These are phyloP conservation scores for Empis stercorea DNA, from an alignment of 2,888 invertebrate genomes.

Conservation along the genomic window DNA sequence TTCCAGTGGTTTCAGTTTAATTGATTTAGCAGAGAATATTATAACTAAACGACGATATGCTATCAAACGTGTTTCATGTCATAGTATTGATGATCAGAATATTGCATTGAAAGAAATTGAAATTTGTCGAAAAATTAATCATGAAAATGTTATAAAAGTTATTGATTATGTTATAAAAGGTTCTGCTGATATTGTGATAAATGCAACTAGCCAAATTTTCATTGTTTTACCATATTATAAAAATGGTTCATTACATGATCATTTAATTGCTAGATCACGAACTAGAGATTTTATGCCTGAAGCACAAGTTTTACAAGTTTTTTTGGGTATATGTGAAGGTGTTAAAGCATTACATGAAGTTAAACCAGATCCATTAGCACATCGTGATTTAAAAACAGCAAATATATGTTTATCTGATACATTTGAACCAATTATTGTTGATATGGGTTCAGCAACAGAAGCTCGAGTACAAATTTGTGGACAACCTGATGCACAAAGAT, in stretches of 20 bases:
- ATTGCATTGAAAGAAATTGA: conserved; percentile 59
- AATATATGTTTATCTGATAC: conserved; percentile 66
- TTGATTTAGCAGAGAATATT: conserved; percentile 60
- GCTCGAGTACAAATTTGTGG: conserved; percentile 51
- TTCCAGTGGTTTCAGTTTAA: conserved; percentile 67
- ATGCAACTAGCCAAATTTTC: conserved; percentile 56
- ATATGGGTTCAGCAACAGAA: conserved; percentile 58
- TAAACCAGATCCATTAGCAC: conserved; percentile 60
- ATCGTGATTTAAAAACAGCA: conserved; percentile 75
- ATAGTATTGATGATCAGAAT: conserved; percentile 62
- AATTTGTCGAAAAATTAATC: conserved; percentile 53
- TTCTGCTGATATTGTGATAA: conserved; percentile 50
- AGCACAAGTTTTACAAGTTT: conserved; percentile 52
- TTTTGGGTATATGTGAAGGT: conserved; percentile 60
- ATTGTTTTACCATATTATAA: conserved; percentile 66
- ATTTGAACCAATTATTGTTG: conserved; percentile 64
- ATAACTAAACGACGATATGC: conserved; percentile 55
- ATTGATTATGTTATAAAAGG: conserved; percentile 54
- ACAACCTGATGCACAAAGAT: conserved; percentile 51
- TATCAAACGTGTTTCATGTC: conserved; percentile 68
- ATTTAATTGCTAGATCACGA: conserved; percentile 46
- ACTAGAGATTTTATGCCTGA: conserved; percentile 48
- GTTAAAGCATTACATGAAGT: conserved; percentile 60
- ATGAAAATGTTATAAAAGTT: conserved; percentile 60
- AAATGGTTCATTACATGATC: conserved; percentile 61